Evolutionary conservation across 2,113 vertebrate genomes (phyloP).

Genomic region (Chinchilla lanigera): DNA sequence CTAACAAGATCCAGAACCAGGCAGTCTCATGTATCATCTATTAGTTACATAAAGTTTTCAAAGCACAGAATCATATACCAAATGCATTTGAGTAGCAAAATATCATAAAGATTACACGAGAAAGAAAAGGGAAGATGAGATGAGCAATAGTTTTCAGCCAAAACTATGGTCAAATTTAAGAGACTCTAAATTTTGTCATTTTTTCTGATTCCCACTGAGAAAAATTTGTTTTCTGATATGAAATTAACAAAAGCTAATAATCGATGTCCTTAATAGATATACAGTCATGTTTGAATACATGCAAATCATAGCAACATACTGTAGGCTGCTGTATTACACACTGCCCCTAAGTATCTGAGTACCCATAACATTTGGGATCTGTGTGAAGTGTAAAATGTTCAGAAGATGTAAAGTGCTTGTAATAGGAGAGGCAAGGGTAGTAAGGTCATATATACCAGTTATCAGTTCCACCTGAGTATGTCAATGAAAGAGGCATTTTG

Average conservation of each 20-base stretch:
- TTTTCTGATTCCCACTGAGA: conserved; percentile 47
- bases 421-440: conserved; percentile 3
- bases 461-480: conserved; percentile 23
- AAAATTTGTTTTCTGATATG: conserved; percentile 64
- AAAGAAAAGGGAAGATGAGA: conserved; percentile 53
- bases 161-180: conserved; percentile 23
- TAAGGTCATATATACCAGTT: not conserved
- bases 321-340: conserved; percentile 9
- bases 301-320: conserved; percentile 7
- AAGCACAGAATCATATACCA: conserved; percentile 27
- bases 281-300: conserved; percentile 36
- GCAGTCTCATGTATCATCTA: not conserved
- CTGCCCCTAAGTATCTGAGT: not conserved
- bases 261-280: not conserved
- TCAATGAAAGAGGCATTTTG: conserved; percentile 26
- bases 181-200: conserved; percentile 6
- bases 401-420: conserved; percentile 1
- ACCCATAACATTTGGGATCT: not conserved
- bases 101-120: conserved; percentile 20
- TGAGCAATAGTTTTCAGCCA: not conserved
- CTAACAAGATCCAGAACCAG: conserved; percentile 49
- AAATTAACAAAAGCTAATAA: conserved; percentile 58
- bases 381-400: not conserved
- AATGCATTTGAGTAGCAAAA: conserved; percentile 38
- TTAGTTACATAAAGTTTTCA: conserved; percentile 46